These are phyloP conservation scores for Cynodonichthys magdalenae DNA, from an alignment of 2,797 vertebrate genomes.

Conservation along the genomic window DNA sequence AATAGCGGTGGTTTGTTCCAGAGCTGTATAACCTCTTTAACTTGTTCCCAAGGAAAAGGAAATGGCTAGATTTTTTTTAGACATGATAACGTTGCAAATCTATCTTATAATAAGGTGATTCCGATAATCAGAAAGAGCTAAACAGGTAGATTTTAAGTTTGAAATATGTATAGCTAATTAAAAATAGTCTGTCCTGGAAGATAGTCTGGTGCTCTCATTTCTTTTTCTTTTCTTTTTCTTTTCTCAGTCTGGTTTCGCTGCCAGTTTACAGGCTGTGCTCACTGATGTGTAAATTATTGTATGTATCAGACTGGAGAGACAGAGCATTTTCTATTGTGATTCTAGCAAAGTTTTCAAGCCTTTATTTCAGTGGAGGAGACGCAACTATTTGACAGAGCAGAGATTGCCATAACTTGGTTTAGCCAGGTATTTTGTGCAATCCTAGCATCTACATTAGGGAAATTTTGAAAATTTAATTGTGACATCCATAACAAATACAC, in stretches of 20 bases:
- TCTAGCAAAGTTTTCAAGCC: no score
- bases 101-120: background rate
- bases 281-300: no score
- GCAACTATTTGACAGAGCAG: no score
- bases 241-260: background rate
- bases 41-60: no score
- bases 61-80: no score
- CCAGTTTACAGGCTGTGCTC: no score
- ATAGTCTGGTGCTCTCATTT: background rate
- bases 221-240: background rate
- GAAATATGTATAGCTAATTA: background rate
- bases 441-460: background rate
- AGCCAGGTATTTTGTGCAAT: background rate
- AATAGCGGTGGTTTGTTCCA: no score
- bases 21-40: no score
- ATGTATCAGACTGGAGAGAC: no score
- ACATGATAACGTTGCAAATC: no score
- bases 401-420: background rate
- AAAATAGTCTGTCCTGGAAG: background rate
- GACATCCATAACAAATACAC: background rate
- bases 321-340: no score
- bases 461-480: background rate
- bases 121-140: background rate
- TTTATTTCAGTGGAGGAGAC: no score
- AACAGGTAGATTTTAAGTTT: background rate